A percentile compares a stretch with the other conserved stretches of the same genome.
These are phyloP conservation scores for Brachystomella parvula DNA, from an alignment of 1,140 invertebrate genomes.

Conservation along the genomic window DNA sequence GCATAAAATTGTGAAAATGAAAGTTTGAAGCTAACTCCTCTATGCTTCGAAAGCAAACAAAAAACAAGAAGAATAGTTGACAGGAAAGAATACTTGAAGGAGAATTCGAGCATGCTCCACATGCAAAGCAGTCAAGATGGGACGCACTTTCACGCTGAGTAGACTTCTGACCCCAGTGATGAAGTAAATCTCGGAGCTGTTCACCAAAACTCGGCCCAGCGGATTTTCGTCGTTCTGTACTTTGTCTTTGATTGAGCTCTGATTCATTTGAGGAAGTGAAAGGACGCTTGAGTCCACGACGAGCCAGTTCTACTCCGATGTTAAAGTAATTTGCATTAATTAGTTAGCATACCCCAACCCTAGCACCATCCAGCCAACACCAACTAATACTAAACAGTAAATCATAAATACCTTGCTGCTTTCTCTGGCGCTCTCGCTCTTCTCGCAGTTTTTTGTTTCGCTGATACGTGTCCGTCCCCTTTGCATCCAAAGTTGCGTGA, in stretches of 20 bases:
- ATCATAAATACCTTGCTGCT: constrained; percentile 37
- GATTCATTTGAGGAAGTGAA: constrained; percentile 36
- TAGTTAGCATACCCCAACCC: no score
- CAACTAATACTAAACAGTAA: constrained; percentile 4
- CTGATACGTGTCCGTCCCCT: constrained; percentile 88
- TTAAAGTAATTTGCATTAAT: no score
- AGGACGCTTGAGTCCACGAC: constrained; percentile 35
- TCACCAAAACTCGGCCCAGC: constrained; percentile 26
- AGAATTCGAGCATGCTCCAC: constrained; percentile 21
- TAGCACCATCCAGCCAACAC: not conserved
- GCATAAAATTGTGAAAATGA: no score
- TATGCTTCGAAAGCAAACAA: not conserved
- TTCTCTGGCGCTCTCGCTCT: constrained; percentile 38
- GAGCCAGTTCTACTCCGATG: constrained; percentile 29
- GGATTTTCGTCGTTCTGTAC: not conserved
- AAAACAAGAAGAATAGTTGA: not conserved
- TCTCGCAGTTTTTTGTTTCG: constrained; percentile 70
- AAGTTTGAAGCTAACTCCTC: no score
- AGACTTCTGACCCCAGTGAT: constrained; percentile 35
- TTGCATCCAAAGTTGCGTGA: constrained; percentile 88
- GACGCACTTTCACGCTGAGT: constrained; percentile 21
- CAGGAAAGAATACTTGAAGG: constrained; percentile 23
- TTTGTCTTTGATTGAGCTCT: constrained; percentile 8
- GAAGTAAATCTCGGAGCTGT: constrained; percentile 30
- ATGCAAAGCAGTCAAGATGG: constrained; percentile 28